A percentile compares a stretch with the other conserved stretches of the same genome.
These are phyloP conservation scores for Exaiptasia diaphana DNA, from an alignment of 64 coral and sea anemone species.

Conservation along the genomic window DNA sequence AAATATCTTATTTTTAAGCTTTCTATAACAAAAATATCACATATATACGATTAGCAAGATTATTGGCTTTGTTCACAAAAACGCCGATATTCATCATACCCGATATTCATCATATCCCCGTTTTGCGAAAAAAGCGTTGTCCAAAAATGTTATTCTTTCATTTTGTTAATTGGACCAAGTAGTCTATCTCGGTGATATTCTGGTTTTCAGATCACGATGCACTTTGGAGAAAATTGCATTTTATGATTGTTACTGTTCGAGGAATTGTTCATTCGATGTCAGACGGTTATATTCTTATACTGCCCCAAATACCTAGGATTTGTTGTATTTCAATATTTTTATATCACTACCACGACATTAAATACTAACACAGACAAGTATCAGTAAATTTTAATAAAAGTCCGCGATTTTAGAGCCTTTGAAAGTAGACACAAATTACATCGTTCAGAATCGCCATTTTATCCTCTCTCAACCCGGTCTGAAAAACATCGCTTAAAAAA, in stretches of 20 bases:
- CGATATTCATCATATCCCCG: background rate
- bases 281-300: background rate
- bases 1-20: background rate
- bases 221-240: background rate
- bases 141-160: background rate
- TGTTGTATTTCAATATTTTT: background rate
- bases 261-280: too few species aligned
- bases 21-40: background rate
- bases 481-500: too few species aligned
- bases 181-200: background rate
- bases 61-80: background rate
- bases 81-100: background rate
- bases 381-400: background rate
- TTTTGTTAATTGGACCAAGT: background rate
- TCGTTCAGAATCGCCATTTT: background rate
- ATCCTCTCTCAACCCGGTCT: background rate
- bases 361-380: background rate
- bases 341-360: background rate
- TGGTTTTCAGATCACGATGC: conserved; percentile 1
- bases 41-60: background rate
- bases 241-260: background rate
- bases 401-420: background rate
- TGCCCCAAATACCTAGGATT: background rate
- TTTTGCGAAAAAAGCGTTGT: background rate
- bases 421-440: background rate